A percentile compares a stretch with the other conserved stretches of the same genome.
Conservation (phyloP, 2,888 invertebrate species). For the Acanthosepion pharaonis region DNA sequence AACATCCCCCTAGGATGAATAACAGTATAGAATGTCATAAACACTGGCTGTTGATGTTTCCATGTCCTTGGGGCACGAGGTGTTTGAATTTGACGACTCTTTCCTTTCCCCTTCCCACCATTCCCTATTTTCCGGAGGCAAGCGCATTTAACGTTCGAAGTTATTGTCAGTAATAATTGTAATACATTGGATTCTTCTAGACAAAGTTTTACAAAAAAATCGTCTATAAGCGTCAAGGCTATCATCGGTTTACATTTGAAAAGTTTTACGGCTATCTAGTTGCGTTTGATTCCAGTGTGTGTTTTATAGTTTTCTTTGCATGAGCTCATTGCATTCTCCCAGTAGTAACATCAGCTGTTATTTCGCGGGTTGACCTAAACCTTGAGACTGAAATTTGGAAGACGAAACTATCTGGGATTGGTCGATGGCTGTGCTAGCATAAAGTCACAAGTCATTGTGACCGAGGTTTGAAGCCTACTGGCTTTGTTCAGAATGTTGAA, state of each 20-base stretch:
- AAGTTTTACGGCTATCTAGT: too few relatives aligned
- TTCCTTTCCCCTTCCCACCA: too few relatives aligned
- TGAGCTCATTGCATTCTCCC: not conserved
- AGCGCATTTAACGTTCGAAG: not conserved
- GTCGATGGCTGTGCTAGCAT: too few relatives aligned
- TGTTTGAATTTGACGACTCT: conserved; percentile 20
- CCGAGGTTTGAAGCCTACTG: too few relatives aligned
- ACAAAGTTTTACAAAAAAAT: not conserved
- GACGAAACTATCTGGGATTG: too few relatives aligned
- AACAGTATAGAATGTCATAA: not conserved
- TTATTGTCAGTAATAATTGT: conserved; percentile 33
- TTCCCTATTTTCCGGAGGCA: not conserved
- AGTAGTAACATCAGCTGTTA: not conserved
- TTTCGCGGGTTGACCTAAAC: too few relatives aligned
- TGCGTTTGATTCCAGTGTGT: not conserved
- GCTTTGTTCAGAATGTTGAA: too few relatives aligned
- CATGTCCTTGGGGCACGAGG: not conserved
- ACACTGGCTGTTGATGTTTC: not conserved
- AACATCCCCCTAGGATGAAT: not conserved
- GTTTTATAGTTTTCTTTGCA: not conserved
- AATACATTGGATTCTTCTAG: not conserved
- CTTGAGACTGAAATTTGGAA: too few relatives aligned
- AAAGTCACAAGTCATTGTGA: too few relatives aligned
- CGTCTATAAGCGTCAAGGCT: not conserved
- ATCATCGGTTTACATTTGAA: not conserved